A percentile compares a stretch with the other conserved stretches of the same genome.
Evolutionary conservation across 2,888 invertebrate genomes (phyloP).

Genomic region (Criorhina ranunculi): DNA sequence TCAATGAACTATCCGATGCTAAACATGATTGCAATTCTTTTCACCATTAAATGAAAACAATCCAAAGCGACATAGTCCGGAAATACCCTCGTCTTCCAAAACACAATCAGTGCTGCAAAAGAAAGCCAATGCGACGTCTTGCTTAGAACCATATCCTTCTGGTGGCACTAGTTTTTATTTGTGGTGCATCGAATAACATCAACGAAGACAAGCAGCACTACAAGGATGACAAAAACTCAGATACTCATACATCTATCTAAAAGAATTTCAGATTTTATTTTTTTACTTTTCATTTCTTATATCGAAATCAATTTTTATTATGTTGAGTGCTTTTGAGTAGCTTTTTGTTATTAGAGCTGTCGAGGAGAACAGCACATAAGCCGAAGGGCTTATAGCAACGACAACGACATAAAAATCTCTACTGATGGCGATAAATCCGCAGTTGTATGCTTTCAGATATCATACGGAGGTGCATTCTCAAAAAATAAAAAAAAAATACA

Average conservation of each 20-base stretch:
- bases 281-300: constrained; percentile 23
- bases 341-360: constrained; percentile 52
- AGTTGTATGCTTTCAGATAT: constrained; percentile 54
- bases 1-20: constrained; percentile 9
- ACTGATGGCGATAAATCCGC: constrained; percentile 68
- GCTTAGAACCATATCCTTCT: constrained; percentile 3
- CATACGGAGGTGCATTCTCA: constrained; percentile 43
- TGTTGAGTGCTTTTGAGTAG: constrained; percentile 69
- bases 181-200: constrained; percentile 42
- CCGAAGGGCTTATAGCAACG: constrained; percentile 61
- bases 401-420: constrained; percentile 69
- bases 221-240: constrained; percentile 40
- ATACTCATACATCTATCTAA: constrained; percentile 14
- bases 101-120: constrained; percentile 36
- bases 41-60: constrained; percentile 17
- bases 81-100: constrained; percentile 12
- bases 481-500: background rate
- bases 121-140: constrained; percentile 22
- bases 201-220: constrained; percentile 20
- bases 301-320: constrained; percentile 72
- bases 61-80: constrained; percentile 24
- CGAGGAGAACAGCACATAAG: constrained; percentile 55
- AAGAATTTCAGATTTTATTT: constrained; percentile 39
- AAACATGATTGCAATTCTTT: constrained; percentile 5
- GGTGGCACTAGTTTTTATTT: constrained; percentile 6